A percentile compares a stretch with the other conserved stretches of the same genome.
phyloP scores from a whole-genome alignment of 2,797 vertebrate species.

The Cichlasoma orientale region DNA sequence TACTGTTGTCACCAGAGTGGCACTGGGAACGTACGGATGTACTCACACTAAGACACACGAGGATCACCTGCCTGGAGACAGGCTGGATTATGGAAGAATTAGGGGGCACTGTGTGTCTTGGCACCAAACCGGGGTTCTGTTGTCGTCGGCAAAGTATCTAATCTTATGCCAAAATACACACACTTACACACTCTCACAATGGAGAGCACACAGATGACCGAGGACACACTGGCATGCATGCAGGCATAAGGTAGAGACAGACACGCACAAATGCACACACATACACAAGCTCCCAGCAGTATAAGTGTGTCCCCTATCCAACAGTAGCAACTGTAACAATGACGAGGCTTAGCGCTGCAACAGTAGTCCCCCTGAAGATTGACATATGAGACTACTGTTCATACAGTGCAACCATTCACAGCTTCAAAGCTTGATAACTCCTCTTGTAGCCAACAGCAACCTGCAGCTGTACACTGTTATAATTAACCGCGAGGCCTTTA shows the following conservation, averaged over 20 bases:
- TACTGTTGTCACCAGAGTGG: slow-evolving; percentile 48
- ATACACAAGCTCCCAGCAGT: slow-evolving; percentile 26
- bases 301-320: slow-evolving; percentile 45
- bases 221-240: slow-evolving; percentile 34
- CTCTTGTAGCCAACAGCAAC: slow-evolving; percentile 60
- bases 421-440: slow-evolving; percentile 53
- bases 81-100: slow-evolving; percentile 78
- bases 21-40: slow-evolving; percentile 18
- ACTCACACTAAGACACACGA: slow-evolving; percentile 40
- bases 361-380: slow-evolving; percentile 64
- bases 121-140: slow-evolving; percentile 66
- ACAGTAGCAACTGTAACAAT: slow-evolving; percentile 82
- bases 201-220: slow-evolving; percentile 44
- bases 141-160: slow-evolving; percentile 64
- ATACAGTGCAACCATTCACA: slow-evolving; percentile 68
- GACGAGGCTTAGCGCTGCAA: slow-evolving; percentile 67
- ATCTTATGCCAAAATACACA: slow-evolving; percentile 70
- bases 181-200: slow-evolving; percentile 48
- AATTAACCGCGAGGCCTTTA: slow-evolving; percentile 67
- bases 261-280: slow-evolving; percentile 10
- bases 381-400: slow-evolving; percentile 65
- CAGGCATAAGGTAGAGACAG: slow-evolving; percentile 38
- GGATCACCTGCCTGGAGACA: slow-evolving; percentile 80
- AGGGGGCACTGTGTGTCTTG: slow-evolving; percentile 71
- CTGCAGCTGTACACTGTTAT: slow-evolving; percentile 70